Evolutionary conservation across 2,797 vertebrate genomes (phyloP).

Genomic region (Acipenser ruthenus): DNA sequence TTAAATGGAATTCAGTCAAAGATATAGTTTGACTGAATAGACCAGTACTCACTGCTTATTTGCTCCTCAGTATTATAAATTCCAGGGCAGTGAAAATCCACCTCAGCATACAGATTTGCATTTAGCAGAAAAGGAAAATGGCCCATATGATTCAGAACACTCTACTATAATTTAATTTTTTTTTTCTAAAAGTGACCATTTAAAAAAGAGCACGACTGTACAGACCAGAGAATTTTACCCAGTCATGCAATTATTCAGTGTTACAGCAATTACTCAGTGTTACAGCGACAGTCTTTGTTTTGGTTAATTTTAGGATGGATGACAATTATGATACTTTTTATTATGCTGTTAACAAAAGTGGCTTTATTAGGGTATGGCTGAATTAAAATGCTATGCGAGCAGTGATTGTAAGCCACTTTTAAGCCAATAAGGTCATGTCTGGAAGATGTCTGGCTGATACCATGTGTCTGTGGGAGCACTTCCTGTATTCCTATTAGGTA

Average conservation of each 20-base stretch:
- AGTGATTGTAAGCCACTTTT: slow-evolving; percentile 19
- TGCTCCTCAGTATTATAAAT: no score
- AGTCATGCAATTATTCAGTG: slow-evolving; percentile 23
- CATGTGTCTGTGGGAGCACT: slow-evolving; percentile 21
- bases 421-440: slow-evolving; percentile 24
- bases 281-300: slow-evolving; percentile 19
- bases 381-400: slow-evolving; percentile 10
- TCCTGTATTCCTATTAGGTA: slow-evolving; percentile 27
- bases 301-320: slow-evolving; percentile 18
- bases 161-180: no score
- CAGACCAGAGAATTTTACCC: slow-evolving; percentile 29
- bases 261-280: slow-evolving; percentile 22
- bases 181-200: no score
- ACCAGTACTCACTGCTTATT: no score
- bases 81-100: no score
- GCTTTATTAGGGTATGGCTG: slow-evolving; percentile 7
- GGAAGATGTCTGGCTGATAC: slow-evolving; percentile 8
- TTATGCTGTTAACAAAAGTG: slow-evolving; percentile 27
- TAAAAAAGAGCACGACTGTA: background rate
- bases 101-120: no score
- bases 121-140: no score
- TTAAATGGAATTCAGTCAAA: background rate
- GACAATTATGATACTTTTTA: slow-evolving; percentile 21
- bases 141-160: no score
- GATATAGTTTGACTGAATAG: no score